A percentile compares a stretch with the other conserved stretches of the same genome.
These are phyloP conservation scores for Conus canariensis DNA, from an alignment of 2,888 invertebrate genomes.

Conservation along the genomic window DNA sequence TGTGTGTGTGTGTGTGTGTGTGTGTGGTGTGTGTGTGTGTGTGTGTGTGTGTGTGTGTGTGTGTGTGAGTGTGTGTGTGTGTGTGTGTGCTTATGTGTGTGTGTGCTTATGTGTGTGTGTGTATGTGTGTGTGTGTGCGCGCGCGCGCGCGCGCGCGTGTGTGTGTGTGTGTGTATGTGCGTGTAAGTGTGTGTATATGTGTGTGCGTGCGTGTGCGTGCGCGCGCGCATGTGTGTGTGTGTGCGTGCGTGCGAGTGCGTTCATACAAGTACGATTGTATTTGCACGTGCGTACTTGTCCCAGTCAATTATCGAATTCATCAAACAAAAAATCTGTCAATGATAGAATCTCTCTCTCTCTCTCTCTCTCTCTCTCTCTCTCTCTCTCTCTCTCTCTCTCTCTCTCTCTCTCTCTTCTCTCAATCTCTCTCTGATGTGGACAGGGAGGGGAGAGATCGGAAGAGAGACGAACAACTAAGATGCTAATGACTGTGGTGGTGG, in stretches of 20 bases:
- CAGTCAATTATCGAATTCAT: no score
- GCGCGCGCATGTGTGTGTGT: background rate
- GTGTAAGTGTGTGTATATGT: no score
- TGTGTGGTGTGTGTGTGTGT: background rate
- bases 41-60: no score
- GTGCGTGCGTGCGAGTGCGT: no score
- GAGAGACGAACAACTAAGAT: slow-evolving; percentile 24
- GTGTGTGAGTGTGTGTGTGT: no score
- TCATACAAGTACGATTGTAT: no score
- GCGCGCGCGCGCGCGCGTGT: background rate
- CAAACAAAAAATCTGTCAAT: no score
- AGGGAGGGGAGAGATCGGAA: background rate
- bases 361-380: background rate
- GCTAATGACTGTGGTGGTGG: slow-evolving; percentile 28
- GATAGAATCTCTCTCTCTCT: no score
- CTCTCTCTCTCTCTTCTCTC: background rate
- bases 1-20: no score
- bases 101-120: slow-evolving; percentile 4
- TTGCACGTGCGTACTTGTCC: no score
- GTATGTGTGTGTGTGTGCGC: background rate
- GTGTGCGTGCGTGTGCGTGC: background rate
- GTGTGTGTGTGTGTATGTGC: no score
- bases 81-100: background rate
- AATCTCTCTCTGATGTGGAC: background rate
- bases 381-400: background rate